Conservation (phyloP, 2,888 invertebrate species). For the Cylloceria caligata region DNA sequence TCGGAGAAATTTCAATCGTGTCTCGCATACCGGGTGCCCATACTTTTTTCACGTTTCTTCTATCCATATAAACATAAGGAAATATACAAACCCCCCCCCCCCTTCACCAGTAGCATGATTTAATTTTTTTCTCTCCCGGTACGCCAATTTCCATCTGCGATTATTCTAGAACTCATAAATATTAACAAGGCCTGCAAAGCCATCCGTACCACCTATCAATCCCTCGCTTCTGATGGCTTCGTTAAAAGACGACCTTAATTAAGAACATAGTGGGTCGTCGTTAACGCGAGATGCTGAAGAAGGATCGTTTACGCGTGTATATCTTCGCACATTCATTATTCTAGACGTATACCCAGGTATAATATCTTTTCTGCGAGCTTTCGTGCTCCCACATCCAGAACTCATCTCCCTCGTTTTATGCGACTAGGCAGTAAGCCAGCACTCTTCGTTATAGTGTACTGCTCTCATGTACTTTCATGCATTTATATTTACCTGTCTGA, state of each 20-base stretch:
- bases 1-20: slow-evolving; percentile 77
- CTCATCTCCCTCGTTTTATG: slow-evolving; percentile 28
- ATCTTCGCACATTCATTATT: slow-evolving; percentile 11
- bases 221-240: slow-evolving; percentile 21
- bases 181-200: slow-evolving; percentile 2
- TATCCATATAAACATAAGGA: slow-evolving; percentile 5
- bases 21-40: slow-evolving; percentile 64
- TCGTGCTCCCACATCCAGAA: slow-evolving; percentile 14
- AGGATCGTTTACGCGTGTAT: neutral
- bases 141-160: neutral
- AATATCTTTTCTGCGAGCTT: slow-evolving; percentile 24
- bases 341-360: neutral
- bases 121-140: neutral
- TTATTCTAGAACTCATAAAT: slow-evolving; percentile 17
- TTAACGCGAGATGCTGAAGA: slow-evolving; percentile 50
- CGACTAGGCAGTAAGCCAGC: neutral
- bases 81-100: neutral
- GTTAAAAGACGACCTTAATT: slow-evolving; percentile 48
- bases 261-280: slow-evolving; percentile 43
- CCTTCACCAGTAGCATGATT: neutral
- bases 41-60: slow-evolving; percentile 52
- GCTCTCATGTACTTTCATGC: neutral
- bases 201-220: slow-evolving; percentile 44
- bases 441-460: slow-evolving; percentile 22
- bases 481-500: slow-evolving; percentile 4